These are phyloP conservation scores for Oreotrochilus melanogaster DNA, from an alignment of 2,113 vertebrate genomes.

Conservation along the genomic window DNA sequence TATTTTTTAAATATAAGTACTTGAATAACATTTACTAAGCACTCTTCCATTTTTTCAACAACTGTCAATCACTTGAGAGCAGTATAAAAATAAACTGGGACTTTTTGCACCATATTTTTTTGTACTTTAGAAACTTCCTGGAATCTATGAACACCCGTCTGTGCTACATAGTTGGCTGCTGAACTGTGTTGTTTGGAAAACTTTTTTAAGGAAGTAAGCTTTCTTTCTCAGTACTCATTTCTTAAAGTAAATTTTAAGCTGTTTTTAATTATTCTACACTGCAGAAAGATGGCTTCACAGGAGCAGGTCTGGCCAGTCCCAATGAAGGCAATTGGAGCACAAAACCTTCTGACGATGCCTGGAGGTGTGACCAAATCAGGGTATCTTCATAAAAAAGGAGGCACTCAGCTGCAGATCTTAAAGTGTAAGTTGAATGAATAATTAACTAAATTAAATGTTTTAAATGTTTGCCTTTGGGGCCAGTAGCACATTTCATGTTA, in stretches of 20 bases:
- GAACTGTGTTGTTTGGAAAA: slow-evolving; percentile 25
- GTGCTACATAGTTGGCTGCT: slow-evolving; percentile 26
- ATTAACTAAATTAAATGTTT: slow-evolving; percentile 4
- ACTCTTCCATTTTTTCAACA: not conserved
- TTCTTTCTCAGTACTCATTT: not conserved
- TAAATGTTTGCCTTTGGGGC: not conserved
- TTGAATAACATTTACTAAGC: not conserved
- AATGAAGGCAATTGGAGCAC: slow-evolving; percentile 97
- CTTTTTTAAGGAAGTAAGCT: slow-evolving; percentile 21
- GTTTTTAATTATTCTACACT: not conserved
- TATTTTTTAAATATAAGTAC: not conserved
- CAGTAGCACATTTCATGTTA: not conserved
- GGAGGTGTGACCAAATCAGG: slow-evolving; percentile 90
- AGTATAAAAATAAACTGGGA: slow-evolving; percentile 66
- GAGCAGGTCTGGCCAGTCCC: slow-evolving; percentile 91
- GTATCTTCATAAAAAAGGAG: slow-evolving; percentile 98
- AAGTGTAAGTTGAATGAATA: slow-evolving; percentile 86
- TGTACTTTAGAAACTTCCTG: slow-evolving; percentile 52
- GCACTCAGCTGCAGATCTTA: slow-evolving; percentile 92
- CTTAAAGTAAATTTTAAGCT: not conserved
- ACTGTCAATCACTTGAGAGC: slow-evolving; percentile 26
- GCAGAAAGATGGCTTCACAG: slow-evolving; percentile 87
- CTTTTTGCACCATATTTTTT: slow-evolving; percentile 44
- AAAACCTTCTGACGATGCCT: slow-evolving; percentile 97
- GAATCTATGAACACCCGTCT: slow-evolving; percentile 66